phyloP scores from a whole-genome alignment of 1,140 invertebrate species.

The Riptortus pedestris region DNA sequence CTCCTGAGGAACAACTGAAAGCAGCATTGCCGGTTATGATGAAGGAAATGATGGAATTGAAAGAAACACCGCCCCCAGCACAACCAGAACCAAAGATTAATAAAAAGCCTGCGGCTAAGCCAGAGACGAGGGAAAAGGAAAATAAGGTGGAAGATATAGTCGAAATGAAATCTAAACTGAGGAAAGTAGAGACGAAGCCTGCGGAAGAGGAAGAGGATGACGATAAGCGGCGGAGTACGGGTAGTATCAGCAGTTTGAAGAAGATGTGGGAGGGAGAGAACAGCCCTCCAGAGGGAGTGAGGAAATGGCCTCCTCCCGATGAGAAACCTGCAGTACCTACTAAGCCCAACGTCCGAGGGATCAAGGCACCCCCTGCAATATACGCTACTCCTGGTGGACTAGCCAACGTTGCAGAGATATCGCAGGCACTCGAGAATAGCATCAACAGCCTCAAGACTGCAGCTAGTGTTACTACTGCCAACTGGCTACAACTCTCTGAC shows the following conservation, averaged over 20 bases:
- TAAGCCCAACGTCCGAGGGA: slow-evolving; percentile 48
- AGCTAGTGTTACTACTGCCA: slow-evolving; percentile 48
- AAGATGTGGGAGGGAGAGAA: slow-evolving; percentile 73
- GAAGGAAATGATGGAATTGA: slow-evolving; percentile 70
- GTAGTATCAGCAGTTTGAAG: slow-evolving; percentile 84
- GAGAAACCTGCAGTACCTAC: slow-evolving; percentile 59
- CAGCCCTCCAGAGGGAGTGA: slow-evolving; percentile 48
- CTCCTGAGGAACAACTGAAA: slow-evolving; percentile 32
- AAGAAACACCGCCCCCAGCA: slow-evolving; percentile 35
- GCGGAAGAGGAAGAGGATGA: slow-evolving; percentile 50
- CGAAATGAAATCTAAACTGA: slow-evolving; percentile 71
- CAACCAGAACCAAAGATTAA: slow-evolving; percentile 16
- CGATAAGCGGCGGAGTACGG: slow-evolving; percentile 81
- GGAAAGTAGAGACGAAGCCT: slow-evolving; percentile 60
- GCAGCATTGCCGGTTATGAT: slow-evolving; percentile 39
- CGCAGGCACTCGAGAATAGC: slow-evolving; percentile 52
- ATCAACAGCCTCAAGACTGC: slow-evolving; percentile 50
- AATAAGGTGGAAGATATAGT: slow-evolving; percentile 45
- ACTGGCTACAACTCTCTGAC: slow-evolving; percentile 74
- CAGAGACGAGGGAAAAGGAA: slow-evolving; percentile 49
- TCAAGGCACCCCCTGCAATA: slow-evolving; percentile 40
- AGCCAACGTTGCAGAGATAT: slow-evolving; percentile 54
- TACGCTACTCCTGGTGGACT: slow-evolving; percentile 51
- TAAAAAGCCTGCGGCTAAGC: slow-evolving; percentile 55
- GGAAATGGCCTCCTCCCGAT: slow-evolving; percentile 46